phyloP scores from a whole-genome alignment of 2,888 invertebrate genomes.

The Leptinotarsa tumamoca region DNA sequence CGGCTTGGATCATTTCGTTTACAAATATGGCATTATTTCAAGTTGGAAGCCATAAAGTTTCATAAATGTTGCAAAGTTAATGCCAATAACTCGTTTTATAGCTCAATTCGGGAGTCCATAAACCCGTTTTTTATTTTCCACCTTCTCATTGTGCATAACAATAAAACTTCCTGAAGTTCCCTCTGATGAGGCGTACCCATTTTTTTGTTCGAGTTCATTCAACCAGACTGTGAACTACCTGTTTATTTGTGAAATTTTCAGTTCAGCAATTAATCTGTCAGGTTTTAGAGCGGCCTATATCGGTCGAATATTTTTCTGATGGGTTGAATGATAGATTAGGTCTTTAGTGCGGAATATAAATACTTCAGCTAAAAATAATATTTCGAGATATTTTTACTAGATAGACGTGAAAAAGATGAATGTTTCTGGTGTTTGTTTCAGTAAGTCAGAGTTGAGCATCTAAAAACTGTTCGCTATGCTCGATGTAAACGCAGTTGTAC shows the following conservation, averaged over 20 bases:
- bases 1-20: background rate
- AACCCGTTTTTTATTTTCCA: slow-evolving; percentile 13
- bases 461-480: no score
- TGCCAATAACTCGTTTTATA: slow-evolving; percentile 13
- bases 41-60: background rate
- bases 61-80: background rate
- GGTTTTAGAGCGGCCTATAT: background rate
- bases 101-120: background rate
- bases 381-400: background rate
- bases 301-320: slow-evolving; percentile 1
- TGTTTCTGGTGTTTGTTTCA: no score
- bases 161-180: slow-evolving; percentile 4
- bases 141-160: slow-evolving; percentile 11
- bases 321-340: slow-evolving; percentile 3
- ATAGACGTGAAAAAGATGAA: background rate
- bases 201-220: slow-evolving; percentile 4
- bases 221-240: background rate
- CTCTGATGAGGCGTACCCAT: background rate
- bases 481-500: no score
- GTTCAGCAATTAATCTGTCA: slow-evolving; percentile 17
- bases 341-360: background rate
- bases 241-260: background rate
- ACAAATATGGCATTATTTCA: background rate
- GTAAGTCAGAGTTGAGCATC: no score
- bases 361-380: slow-evolving; percentile 2